Percentiles rank a stretch among this genome's conserved stretches.
Conservation (phyloP, 2,888 invertebrate genomes). For the Rhagonycha lutea region DNA sequence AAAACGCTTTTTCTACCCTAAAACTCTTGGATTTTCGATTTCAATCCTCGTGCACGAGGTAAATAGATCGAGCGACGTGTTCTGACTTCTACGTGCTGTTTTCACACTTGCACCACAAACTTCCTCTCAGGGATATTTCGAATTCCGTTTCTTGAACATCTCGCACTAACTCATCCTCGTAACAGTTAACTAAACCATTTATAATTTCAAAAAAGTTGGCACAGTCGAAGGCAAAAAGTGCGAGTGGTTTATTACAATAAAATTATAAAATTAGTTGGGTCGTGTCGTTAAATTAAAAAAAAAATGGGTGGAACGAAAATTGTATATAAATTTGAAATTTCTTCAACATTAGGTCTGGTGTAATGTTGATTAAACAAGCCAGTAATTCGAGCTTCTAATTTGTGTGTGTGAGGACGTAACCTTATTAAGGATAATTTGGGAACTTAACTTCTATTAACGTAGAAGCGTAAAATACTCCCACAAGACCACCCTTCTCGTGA, state of each 20-base stretch:
- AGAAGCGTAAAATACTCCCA: constrained; percentile 25
- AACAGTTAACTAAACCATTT: not conserved
- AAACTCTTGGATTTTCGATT: constrained; percentile 46
- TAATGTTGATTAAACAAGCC: constrained; percentile 29
- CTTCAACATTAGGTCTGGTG: constrained; percentile 1
- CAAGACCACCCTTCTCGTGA: constrained; percentile 19
- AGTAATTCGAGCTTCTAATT: constrained; percentile 28
- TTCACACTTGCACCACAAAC: constrained; percentile 28
- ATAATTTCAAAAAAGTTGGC: not conserved
- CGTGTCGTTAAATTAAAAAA: not conserved
- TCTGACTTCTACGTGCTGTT: constrained; percentile 31
- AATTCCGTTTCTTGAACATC: constrained; percentile 7
- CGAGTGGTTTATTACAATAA: not conserved
- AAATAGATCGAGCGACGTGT: constrained; percentile 49
- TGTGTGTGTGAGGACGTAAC: constrained; percentile 29
- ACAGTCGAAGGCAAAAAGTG: not conserved
- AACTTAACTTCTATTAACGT: constrained; percentile 30
- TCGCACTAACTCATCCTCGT: not conserved
- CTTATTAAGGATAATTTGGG: constrained; percentile 29
- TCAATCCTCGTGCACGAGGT: constrained; percentile 47
- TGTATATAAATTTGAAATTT: not conserved
- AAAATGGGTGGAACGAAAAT: not conserved
- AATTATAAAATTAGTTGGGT: not conserved
- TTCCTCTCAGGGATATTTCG: constrained; percentile 15
- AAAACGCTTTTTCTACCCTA: constrained; percentile 35